A percentile compares a stretch with the other conserved stretches of the same genome.
Conservation (phyloP, 2,888 invertebrate species). For the Lutraria lutraria region DNA sequence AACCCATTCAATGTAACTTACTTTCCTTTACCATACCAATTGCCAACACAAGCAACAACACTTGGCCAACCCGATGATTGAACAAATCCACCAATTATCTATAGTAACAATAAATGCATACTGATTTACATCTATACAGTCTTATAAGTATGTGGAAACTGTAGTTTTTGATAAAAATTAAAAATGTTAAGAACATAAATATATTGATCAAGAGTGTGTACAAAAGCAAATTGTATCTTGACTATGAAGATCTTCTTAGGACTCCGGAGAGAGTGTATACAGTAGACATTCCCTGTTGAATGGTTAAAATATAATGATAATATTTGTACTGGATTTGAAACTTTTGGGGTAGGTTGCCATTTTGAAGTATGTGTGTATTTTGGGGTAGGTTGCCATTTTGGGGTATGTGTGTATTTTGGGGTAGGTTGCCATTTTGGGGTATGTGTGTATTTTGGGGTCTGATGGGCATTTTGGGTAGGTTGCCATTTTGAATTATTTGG, state of each 20-base stretch:
- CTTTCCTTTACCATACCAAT: constrained; percentile 97
- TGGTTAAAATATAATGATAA: too few relatives aligned
- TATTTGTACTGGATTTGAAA: too few relatives aligned
- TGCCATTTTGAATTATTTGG: too few relatives aligned
- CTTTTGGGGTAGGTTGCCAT: too few relatives aligned
- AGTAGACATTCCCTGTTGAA: background rate
- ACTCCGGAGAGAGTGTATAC: background rate
- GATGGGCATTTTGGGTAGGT: too few relatives aligned
- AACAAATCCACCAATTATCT: constrained; percentile 92
- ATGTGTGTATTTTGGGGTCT: too few relatives aligned
- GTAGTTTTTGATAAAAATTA: background rate
- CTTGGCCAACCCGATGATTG: constrained; percentile 99
- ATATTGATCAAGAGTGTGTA: background rate
- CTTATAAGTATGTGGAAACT: too few relatives aligned
- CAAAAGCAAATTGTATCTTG: background rate
- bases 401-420: too few relatives aligned
- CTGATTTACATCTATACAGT: too few relatives aligned
- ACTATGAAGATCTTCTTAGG: background rate
- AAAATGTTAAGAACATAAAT: background rate
- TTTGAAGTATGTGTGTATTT: too few relatives aligned
- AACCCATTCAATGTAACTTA: constrained; percentile 60
- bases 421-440: too few relatives aligned
- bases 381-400: too few relatives aligned
- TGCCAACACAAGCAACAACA: constrained; percentile 96
- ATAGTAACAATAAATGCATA: constrained; percentile 65